Conservation (phyloP, 2,113 vertebrate genomes). For the Apistogramma diplotaenia region DNA sequence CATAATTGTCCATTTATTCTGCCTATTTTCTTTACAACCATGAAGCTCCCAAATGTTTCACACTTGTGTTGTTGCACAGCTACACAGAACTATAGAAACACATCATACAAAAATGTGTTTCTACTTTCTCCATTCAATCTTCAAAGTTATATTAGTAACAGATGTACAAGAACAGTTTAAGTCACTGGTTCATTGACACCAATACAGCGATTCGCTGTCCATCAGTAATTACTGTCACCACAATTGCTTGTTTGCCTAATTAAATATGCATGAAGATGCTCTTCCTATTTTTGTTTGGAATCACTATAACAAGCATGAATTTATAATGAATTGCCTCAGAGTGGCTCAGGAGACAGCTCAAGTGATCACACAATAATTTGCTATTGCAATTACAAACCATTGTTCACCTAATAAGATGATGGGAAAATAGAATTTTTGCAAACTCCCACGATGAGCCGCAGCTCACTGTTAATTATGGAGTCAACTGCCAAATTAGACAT, state of each 20-base stretch:
- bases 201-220: constrained; percentile 16
- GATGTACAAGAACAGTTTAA: constrained; percentile 6
- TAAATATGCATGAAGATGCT: constrained; percentile 51
- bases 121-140: not conserved
- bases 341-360: constrained; percentile 34
- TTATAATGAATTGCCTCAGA: constrained; percentile 50
- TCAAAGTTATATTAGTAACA: not conserved
- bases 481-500: not conserved
- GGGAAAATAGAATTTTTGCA: not conserved
- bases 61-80: not conserved
- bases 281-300: constrained; percentile 47
- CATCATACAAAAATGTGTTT: accelerated
- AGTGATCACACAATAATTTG: constrained; percentile 54
- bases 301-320: constrained; percentile 59
- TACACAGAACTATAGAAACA: not conserved
- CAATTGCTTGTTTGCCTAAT: constrained; percentile 47
- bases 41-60: not conserved
- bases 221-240: constrained; percentile 50
- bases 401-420: constrained; percentile 32
- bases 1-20: not conserved
- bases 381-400: constrained; percentile 42
- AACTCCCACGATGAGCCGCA: not conserved
- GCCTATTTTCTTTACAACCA: not conserved
- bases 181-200: not conserved
- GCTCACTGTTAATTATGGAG: not conserved